phyloP scores from a whole-genome alignment of 92 coral and sea anemone species.

The Plumapathes pennacea region DNA sequence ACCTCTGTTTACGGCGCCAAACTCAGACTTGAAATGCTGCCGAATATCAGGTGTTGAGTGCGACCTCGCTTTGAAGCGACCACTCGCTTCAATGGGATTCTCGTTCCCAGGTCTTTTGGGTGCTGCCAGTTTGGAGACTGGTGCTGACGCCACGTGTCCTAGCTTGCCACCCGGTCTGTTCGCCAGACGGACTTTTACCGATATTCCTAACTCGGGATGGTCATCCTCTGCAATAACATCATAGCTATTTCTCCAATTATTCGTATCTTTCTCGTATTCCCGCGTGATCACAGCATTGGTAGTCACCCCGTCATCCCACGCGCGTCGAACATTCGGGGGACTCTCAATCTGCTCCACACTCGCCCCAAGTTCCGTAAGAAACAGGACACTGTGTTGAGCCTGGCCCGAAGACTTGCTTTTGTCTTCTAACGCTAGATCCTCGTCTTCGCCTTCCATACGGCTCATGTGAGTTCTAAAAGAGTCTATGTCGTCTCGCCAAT shows the following conservation, averaged over 20 bases:
- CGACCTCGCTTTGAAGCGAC: too few relatives aligned
- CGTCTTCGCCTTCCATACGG: constrained; percentile 12
- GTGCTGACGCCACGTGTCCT: too few relatives aligned
- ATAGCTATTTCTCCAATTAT: background rate
- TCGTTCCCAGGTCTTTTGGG: too few relatives aligned
- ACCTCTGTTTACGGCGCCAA: too few relatives aligned
- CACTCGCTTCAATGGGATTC: too few relatives aligned
- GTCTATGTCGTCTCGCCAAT: constrained; percentile 56
- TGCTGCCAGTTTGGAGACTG: too few relatives aligned
- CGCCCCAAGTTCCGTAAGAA: constrained; percentile 61
- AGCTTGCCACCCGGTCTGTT: constrained; percentile 28
- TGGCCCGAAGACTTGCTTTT: constrained; percentile 13
- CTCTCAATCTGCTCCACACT: constrained; percentile 20
- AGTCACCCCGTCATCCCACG: constrained; percentile 37
- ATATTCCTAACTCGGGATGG: constrained; percentile 59
- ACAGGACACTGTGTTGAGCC: constrained; percentile 32
- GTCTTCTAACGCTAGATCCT: constrained; percentile 1
- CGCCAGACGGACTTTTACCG: constrained; percentile 33
- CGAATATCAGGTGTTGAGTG: too few relatives aligned
- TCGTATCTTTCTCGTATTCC: constrained; percentile 9
- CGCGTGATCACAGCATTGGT: background rate
- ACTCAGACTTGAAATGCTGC: too few relatives aligned
- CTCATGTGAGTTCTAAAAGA: constrained; percentile 49
- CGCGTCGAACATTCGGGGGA: constrained; percentile 33
- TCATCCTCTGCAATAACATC: constrained; percentile 53